Evolutionary conservation across 2,113 vertebrate species (phyloP).

Genomic region (Chionis minor): DNA sequence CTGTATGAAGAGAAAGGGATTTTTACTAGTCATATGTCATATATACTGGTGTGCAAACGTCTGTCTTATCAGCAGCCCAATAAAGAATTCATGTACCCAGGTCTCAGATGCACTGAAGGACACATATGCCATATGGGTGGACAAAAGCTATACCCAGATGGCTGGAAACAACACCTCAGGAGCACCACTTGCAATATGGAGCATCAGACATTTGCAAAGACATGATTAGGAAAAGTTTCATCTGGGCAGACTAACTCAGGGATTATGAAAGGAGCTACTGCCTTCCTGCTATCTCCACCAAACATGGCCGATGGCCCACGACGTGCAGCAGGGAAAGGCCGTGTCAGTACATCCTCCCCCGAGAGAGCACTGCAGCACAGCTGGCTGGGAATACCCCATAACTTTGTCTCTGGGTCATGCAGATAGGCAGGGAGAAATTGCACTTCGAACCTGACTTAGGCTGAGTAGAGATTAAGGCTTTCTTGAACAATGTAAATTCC

Average conservation of each 20-base stretch:
- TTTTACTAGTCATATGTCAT: constrained; percentile 14
- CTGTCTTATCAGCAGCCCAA: background rate
- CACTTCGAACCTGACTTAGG: background rate
- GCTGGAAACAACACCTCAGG: background rate
- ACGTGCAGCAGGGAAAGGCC: rapidly evolving
- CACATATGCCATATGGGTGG: background rate
- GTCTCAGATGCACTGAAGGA: background rate
- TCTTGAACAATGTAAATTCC: no score
- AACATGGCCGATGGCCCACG: rapidly evolving
- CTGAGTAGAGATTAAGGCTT: background rate
- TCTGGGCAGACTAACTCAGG: background rate
- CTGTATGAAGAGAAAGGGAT: constrained; percentile 3
- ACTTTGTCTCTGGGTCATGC: background rate
- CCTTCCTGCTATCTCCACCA: background rate
- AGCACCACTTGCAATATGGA: background rate
- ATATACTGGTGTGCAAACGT: background rate
- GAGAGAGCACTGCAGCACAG: background rate
- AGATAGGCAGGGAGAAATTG: background rate
- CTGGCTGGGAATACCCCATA: rapidly evolving
- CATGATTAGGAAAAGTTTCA: background rate
- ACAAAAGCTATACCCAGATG: background rate
- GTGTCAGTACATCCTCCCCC: background rate
- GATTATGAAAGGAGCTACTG: background rate
- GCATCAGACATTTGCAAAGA: background rate
- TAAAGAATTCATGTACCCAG: background rate